These are phyloP conservation scores for Polypedilum pembai DNA, from an alignment of 1,140 invertebrate genomes.

Conservation along the genomic window DNA sequence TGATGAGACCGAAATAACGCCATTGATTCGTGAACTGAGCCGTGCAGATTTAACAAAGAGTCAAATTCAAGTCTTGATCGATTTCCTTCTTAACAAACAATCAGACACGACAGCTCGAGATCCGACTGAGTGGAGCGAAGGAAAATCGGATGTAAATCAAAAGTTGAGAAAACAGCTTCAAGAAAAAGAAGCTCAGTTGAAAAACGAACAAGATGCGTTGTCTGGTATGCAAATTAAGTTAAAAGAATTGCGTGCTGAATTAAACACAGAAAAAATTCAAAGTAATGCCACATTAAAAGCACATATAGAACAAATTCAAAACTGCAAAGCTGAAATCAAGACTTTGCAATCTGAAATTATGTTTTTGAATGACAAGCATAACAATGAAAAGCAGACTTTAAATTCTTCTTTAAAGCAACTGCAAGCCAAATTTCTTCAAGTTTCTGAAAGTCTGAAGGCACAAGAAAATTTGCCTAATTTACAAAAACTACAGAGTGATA, in stretches of 20 bases:
- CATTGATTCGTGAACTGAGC: constrained; percentile 64
- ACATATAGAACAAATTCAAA: constrained; percentile 38
- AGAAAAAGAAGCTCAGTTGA: constrained; percentile 66
- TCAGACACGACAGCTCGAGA: constrained; percentile 61
- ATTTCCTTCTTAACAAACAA: constrained; percentile 78
- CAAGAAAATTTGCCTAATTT: constrained; percentile 38
- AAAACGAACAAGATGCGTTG: constrained; percentile 62
- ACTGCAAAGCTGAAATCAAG: constrained; percentile 38
- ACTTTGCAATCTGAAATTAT: constrained; percentile 38
- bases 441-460: constrained; percentile 38
- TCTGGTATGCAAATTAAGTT: constrained; percentile 63
- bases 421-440: constrained; percentile 37
- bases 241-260: constrained; percentile 65
- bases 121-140: constrained; percentile 74
- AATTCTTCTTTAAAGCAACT: constrained; percentile 39
- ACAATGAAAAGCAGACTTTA: constrained; percentile 38
- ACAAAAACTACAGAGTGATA: constrained; percentile 31
- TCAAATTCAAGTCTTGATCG: constrained; percentile 82
- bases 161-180: constrained; percentile 79
- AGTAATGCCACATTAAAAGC: constrained; percentile 48
- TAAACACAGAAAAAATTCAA: constrained; percentile 56
- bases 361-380: constrained; percentile 38
- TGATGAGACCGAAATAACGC: constrained; percentile 30
- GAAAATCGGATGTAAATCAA: constrained; percentile 59
- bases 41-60: constrained; percentile 70